Evolutionary conservation across 2,888 invertebrate genomes (phyloP).

Genomic region (Drosophila phalerata): DNA sequence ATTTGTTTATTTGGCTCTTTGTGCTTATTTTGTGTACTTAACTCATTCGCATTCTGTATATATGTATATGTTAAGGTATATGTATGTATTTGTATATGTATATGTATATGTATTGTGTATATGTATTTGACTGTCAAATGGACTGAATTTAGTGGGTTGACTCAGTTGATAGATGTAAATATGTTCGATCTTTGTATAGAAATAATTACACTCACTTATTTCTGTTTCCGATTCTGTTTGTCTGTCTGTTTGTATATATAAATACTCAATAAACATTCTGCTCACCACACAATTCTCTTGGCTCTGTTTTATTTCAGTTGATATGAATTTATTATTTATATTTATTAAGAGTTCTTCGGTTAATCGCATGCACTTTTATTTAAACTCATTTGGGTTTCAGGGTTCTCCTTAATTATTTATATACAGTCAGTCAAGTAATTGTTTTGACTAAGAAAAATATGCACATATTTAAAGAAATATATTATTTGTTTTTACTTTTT

Average conservation of each 20-base stretch:
- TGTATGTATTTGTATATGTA: slow-evolving; percentile 22
- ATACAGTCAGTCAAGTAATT: neutral
- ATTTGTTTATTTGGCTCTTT: slow-evolving; percentile 28
- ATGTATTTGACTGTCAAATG: slow-evolving; percentile 10
- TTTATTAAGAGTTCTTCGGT: slow-evolving; percentile 21
- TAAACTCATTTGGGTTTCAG: neutral
- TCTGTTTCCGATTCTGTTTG: slow-evolving; percentile 12
- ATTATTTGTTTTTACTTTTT: too few relatives aligned
- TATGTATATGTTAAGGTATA: slow-evolving; percentile 18
- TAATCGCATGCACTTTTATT: slow-evolving; percentile 34
- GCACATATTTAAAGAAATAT: too few relatives aligned
- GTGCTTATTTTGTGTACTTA: slow-evolving; percentile 36
- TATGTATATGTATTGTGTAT: slow-evolving; percentile 17
- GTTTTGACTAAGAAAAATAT: neutral
- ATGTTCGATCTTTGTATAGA: slow-evolving; percentile 41
- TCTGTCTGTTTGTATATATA: slow-evolving; percentile 49
- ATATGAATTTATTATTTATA: slow-evolving; percentile 61
- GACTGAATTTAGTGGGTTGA: slow-evolving; percentile 42
- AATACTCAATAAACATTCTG: slow-evolving; percentile 58
- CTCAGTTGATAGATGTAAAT: slow-evolving; percentile 70
- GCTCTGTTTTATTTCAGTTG: slow-evolving; percentile 54
- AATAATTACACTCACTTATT: slow-evolving; percentile 49
- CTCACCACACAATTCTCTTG: slow-evolving; percentile 10
- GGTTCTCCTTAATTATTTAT: slow-evolving; percentile 9
- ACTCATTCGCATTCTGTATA: slow-evolving; percentile 7